Evolutionary conservation across 2,113 vertebrate genomes (phyloP), one percentile per base, ranked within the genome.

Genomic region (Melanocharis versteri): DNA sequence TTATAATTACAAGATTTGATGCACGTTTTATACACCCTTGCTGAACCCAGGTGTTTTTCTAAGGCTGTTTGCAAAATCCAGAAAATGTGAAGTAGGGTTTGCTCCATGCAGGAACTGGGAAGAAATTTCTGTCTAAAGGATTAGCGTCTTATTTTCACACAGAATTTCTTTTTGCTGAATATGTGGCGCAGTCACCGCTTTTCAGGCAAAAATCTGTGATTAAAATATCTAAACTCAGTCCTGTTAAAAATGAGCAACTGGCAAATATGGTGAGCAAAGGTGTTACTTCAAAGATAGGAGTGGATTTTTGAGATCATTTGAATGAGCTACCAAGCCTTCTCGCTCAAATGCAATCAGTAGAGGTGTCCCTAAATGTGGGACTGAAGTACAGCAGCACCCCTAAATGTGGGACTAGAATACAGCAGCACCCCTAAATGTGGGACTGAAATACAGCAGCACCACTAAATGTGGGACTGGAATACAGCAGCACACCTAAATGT

Each of bases 331-430:
- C 40, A 33, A n/a, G 5, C 24, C 21, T 6, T 42, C 61, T 27
- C 5, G 4, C 31, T 68, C 1, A 1, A 23, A 75, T 18, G 35
- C 47, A 50, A 62, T 42, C 15, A 42, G 26, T 0, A 5, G 15
- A 51, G 7, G 15, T 53, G 24, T 24, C n/a, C n/a, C n/a, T n/a
- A n/a, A n/a, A n/a, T n/a, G n/a, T n/a, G n/a, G n/a, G n/a, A n/a
- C n/a, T 21, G 26, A 64, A 13, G n/a, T 18, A 40, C 27, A 40
- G 45, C 70, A 30, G 44, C 35, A 58, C 23, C 51, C 21, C 23
- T 23, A 54, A 65, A 44, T 7, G 17, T 31, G 54, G 19, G n/a
- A n/a, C n/a, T 21, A 23, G 60, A 13, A 31, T 18, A 40, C 27
- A 40, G 45, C 70, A 30, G 44, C 35, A 58, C 23, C 51, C 21